Percentiles rank a stretch among this genome's conserved stretches.
These are phyloP conservation scores for Phortica magna DNA, from an alignment of 2,888 invertebrate species.

Conservation along the genomic window DNA sequence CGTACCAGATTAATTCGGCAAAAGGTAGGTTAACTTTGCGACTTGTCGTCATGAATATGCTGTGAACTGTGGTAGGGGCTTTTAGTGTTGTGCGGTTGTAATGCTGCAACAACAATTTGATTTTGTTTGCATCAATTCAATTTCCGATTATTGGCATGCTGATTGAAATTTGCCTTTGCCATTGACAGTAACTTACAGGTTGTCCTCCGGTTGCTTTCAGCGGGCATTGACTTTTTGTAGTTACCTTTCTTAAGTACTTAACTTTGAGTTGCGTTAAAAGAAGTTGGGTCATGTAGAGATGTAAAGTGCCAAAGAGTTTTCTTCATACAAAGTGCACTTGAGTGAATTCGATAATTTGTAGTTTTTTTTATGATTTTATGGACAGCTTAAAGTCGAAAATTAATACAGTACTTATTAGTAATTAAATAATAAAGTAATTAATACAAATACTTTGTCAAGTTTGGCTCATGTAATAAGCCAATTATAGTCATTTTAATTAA, in stretches of 20 bases:
- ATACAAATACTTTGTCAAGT: no score
- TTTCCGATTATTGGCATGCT: slow-evolving; percentile 38
- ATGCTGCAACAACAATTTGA: background rate
- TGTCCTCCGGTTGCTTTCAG: background rate
- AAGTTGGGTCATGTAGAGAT: no score
- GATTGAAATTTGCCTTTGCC: slow-evolving; percentile 42
- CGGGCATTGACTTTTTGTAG: background rate
- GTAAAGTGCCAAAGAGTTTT: no score
- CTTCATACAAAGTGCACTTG: no score
- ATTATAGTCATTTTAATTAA: no score
- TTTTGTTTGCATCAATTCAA: slow-evolving; percentile 20
- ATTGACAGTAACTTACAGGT: background rate
- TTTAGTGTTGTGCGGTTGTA: slow-evolving; percentile 2
- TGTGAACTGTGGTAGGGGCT: background rate
- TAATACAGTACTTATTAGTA: no score
- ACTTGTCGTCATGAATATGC: background rate
- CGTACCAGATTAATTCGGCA: slow-evolving; percentile 97
- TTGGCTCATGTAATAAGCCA: no score
- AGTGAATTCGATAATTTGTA: no score
- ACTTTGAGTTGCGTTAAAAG: no score
- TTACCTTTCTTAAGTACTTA: background rate
- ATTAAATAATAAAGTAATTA: no score
- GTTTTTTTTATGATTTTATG: no score
- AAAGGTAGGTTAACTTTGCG: slow-evolving; percentile 81
- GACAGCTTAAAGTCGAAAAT: no score